Percentiles rank a stretch among this genome's conserved stretches.
phyloP scores from a whole-genome alignment of 2,113 vertebrate genomes.

The Coptodon rendalli region DNA sequence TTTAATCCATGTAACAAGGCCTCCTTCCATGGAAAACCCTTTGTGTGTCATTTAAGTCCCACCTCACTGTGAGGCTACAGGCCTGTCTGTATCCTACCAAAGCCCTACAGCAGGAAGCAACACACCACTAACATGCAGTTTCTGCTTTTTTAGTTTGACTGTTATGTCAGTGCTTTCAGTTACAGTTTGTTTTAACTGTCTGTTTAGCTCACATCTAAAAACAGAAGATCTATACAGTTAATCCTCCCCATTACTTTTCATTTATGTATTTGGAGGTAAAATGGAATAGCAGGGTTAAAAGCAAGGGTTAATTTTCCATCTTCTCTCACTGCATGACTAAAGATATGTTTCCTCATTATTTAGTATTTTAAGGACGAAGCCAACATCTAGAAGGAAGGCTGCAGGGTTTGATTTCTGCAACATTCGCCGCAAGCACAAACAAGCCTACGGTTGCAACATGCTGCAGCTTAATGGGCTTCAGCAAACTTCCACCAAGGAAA shows the following conservation, averaged over 20 bases:
- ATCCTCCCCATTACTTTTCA: neutral
- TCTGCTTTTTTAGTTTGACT: neutral
- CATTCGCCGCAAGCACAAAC: conserved; percentile 39
- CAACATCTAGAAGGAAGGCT: conserved; percentile 10
- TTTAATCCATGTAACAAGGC: conserved; percentile 13
- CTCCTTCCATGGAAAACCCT: conserved; percentile 1
- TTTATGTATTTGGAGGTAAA: neutral
- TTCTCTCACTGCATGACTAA: neutral
- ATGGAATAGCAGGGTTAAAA: neutral
- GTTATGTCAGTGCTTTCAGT: neutral
- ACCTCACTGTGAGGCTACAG: neutral
- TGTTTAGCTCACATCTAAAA: neutral
- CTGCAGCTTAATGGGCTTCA: neutral
- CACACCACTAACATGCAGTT: neutral
- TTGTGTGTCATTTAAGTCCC: conserved; percentile 2
- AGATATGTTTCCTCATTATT: neutral
- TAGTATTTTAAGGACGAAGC: conserved; percentile 12
- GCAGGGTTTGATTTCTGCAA: conserved; percentile 28
- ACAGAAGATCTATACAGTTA: neutral
- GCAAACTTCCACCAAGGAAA: neutral
- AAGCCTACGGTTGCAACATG: conserved; percentile 47
- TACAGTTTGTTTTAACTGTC: neutral
- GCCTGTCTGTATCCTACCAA: neutral
- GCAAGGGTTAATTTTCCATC: neutral
- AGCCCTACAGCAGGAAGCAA: conserved; percentile 25